Conservation (phyloP, 1,140 invertebrate species). For the Drosophila tsacasi region DNA sequence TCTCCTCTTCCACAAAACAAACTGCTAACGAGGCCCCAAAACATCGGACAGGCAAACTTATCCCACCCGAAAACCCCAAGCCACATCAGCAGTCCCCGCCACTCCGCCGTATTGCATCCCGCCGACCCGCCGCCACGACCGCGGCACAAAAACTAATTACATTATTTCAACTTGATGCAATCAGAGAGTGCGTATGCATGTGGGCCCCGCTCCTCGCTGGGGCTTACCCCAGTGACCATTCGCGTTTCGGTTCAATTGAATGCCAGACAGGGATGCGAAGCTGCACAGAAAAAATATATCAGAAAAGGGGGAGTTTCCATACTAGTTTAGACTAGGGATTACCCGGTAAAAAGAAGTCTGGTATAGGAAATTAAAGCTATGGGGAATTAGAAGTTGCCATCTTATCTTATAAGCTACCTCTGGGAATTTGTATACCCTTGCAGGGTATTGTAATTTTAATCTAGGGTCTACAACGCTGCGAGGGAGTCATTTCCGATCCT, state of each 20-base stretch:
- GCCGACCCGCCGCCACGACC: conserved; percentile 33
- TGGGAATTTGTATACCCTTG: no score
- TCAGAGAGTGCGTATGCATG: conserved; percentile 73
- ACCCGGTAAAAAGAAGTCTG: not conserved
- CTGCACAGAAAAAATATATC: conserved; percentile 7
- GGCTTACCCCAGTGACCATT: conserved; percentile 58
- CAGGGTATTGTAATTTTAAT: no score
- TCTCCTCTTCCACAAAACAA: conserved; percentile 34
- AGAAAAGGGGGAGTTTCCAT: not conserved
- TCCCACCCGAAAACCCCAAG: conserved; percentile 28
- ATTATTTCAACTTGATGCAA: conserved; percentile 82
- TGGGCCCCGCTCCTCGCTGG: not conserved
- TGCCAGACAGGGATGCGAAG: conserved; percentile 36
- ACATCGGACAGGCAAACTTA: conserved; percentile 28
- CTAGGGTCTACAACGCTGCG: no score
- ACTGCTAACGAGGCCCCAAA: conserved; percentile 35
- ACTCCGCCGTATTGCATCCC: conserved; percentile 41
- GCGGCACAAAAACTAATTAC: conserved; percentile 78
- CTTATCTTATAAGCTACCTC: no score
- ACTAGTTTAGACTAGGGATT: not conserved
- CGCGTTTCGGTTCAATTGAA: conserved; percentile 79
- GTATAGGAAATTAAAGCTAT: not conserved
- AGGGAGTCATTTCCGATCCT: no score
- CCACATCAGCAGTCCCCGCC: conserved; percentile 23
- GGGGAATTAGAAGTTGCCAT: no score